Conservation (phyloP, 2,113 vertebrate genomes). For the Nycticryphes semicollaris region DNA sequence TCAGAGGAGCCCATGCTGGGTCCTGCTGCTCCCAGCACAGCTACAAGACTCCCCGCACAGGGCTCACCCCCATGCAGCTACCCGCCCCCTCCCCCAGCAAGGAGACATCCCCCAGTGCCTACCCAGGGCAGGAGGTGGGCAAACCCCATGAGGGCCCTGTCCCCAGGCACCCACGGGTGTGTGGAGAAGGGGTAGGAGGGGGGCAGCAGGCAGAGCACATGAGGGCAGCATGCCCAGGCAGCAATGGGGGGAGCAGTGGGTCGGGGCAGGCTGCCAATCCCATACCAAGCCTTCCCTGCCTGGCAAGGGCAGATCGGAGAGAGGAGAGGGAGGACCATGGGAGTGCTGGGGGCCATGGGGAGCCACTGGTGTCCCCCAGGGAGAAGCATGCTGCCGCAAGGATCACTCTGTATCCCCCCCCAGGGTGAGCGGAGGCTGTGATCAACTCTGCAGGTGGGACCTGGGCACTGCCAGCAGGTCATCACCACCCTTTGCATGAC, state of each 20-base stretch:
- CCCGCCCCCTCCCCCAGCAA: rapidly evolving
- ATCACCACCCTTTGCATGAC: background rate
- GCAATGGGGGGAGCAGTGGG: background rate
- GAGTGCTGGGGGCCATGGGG: background rate
- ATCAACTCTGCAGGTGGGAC: background rate
- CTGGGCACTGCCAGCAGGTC: background rate
- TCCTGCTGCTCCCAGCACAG: background rate
- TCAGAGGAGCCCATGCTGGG: background rate
- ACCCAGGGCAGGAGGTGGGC: background rate
- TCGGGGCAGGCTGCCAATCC: background rate
- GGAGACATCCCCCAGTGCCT: background rate
- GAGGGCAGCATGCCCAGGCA: background rate
- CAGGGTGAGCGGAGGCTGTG: background rate
- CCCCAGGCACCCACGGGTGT: background rate
- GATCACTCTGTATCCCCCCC: background rate
- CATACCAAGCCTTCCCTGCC: background rate
- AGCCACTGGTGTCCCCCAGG: rapidly evolving
- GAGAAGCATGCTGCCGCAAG: background rate
- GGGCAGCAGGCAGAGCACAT: background rate
- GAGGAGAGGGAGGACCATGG: background rate
- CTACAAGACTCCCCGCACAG: background rate
- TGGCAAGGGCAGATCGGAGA: background rate
- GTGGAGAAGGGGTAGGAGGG: background rate
- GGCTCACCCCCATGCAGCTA: background rate
- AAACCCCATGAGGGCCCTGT: background rate